A percentile compares a stretch with the other conserved stretches of the same genome.
phyloP scores from a whole-genome alignment of 92 coral and sea anemone genomes.

The Epizoanthus stellaris region DNA sequence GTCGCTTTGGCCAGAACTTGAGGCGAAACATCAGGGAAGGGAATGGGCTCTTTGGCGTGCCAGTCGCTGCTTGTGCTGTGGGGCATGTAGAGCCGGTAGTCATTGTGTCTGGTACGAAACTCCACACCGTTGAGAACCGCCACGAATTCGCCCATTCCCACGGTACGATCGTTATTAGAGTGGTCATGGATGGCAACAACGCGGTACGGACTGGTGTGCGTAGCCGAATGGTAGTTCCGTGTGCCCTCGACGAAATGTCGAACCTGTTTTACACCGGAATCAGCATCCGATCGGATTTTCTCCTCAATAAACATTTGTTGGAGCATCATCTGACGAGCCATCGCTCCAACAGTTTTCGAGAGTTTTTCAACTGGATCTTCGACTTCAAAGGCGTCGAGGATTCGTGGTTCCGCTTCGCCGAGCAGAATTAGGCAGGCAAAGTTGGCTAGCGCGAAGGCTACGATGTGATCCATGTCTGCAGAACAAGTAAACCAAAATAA shows the following conservation, averaged over 20 bases:
- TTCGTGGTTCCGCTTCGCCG: too few species aligned
- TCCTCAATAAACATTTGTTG: slow-evolving; percentile 76
- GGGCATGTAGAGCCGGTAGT: slow-evolving; percentile 85
- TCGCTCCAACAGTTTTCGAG: neutral
- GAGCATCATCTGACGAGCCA: slow-evolving; percentile 60
- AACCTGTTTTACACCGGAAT: slow-evolving; percentile 77
- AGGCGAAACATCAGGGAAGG: slow-evolving; percentile 89
- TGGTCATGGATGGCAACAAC: slow-evolving; percentile 83
- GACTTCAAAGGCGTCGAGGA: too few species aligned
- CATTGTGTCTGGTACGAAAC: slow-evolving; percentile 91
- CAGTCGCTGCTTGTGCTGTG: slow-evolving; percentile 59
- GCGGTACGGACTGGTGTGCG: slow-evolving; percentile 47
- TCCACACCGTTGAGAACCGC: slow-evolving; percentile 88
- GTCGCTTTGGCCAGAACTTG: slow-evolving; percentile 61
- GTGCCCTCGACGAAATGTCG: slow-evolving; percentile 52
- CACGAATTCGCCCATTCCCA: slow-evolving; percentile 84
- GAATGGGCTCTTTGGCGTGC: slow-evolving; percentile 65
- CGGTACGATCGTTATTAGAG: slow-evolving; percentile 83
- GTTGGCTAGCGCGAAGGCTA: too few species aligned
- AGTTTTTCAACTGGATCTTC: too few species aligned
- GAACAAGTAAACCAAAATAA: too few species aligned
- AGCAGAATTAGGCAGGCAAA: too few species aligned
- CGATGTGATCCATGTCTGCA: too few species aligned
- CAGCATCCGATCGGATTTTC: slow-evolving; percentile 71
- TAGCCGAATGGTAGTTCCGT: slow-evolving; percentile 61